Conservation (phyloP, 2,888 invertebrate genomes). For the Leptinotarsa rubiginosa region DNA sequence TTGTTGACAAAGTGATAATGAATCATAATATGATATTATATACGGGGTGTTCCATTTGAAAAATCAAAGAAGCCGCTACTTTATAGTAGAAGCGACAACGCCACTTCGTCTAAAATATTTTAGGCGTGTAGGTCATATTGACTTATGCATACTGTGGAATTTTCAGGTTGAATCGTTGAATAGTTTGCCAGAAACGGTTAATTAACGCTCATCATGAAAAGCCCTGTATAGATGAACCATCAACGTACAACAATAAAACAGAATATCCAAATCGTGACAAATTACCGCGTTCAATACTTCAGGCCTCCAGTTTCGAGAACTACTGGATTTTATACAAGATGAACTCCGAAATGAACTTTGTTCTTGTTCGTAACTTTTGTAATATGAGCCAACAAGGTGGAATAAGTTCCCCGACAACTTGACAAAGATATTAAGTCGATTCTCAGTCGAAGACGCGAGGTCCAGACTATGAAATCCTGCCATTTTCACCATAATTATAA, state of each 20-base stretch:
- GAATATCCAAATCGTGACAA: not conserved
- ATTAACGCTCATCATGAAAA: too few relatives aligned
- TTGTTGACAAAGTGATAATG: too few relatives aligned
- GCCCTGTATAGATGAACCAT: not conserved
- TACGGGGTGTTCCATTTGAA: too few relatives aligned
- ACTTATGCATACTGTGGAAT: too few relatives aligned
- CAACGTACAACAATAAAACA: not conserved
- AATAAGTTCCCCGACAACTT: conserved; percentile 5
- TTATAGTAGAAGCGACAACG: too few relatives aligned
- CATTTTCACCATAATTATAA: not conserved
- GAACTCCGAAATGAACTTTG: conserved; percentile 16
- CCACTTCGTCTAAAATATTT: too few relatives aligned
- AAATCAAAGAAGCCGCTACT: too few relatives aligned
- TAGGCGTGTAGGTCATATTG: too few relatives aligned
- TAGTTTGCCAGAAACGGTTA: too few relatives aligned
- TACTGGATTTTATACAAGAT: conserved; percentile 8
- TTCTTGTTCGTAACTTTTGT: conserved; percentile 18
- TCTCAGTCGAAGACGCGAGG: not conserved
- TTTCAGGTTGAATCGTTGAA: too few relatives aligned
- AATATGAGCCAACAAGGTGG: conserved; percentile 16
- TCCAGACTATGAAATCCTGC: not conserved
- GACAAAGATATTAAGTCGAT: conserved; percentile 10
- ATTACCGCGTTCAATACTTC: not conserved
- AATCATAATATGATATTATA: too few relatives aligned
- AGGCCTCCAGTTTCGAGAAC: not conserved